Conservation (phyloP, 1,140 invertebrate species). For the Acromyrmex heyeri region DNA sequence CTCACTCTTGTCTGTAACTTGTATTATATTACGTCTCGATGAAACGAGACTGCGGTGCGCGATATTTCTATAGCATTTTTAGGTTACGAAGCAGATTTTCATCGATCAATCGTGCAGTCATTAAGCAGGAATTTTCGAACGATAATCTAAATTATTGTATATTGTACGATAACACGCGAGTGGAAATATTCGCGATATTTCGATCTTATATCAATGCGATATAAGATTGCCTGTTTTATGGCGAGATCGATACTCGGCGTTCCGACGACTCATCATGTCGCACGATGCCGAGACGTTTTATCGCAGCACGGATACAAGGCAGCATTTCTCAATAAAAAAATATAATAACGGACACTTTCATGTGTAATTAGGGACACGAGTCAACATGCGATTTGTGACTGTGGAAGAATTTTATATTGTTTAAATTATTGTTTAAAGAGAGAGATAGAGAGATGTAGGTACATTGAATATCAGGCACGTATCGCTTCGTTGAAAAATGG, state of each 20-base stretch:
- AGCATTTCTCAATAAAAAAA: slow-evolving; percentile 16
- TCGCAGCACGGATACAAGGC: slow-evolving; percentile 5
- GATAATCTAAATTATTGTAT: not conserved
- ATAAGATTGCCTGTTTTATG: slow-evolving; percentile 55
- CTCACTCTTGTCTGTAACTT: slow-evolving; percentile 16
- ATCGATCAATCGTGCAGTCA: not conserved
- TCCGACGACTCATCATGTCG: slow-evolving; percentile 11
- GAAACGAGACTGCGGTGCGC: slow-evolving; percentile 20
- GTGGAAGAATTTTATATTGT: not conserved
- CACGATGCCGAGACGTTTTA: slow-evolving; percentile 35
- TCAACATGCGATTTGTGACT: not conserved
- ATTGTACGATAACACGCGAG: not conserved
- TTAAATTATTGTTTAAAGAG: not conserved
- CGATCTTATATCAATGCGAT: slow-evolving; percentile 37
- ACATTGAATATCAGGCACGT: too few species aligned
- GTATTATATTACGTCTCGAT: not conserved
- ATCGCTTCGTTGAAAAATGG: too few species aligned
- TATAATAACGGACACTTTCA: slow-evolving; percentile 18
- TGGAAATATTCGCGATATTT: slow-evolving; percentile 11
- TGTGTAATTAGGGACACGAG: not conserved
- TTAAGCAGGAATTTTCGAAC: not conserved
- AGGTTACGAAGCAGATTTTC: not conserved
- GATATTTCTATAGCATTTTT: not conserved
- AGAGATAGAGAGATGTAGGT: too few species aligned
- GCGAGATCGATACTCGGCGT: slow-evolving; percentile 34